Conservation (phyloP, 2,113 vertebrate species). For the Ciconia maguari region DNA sequence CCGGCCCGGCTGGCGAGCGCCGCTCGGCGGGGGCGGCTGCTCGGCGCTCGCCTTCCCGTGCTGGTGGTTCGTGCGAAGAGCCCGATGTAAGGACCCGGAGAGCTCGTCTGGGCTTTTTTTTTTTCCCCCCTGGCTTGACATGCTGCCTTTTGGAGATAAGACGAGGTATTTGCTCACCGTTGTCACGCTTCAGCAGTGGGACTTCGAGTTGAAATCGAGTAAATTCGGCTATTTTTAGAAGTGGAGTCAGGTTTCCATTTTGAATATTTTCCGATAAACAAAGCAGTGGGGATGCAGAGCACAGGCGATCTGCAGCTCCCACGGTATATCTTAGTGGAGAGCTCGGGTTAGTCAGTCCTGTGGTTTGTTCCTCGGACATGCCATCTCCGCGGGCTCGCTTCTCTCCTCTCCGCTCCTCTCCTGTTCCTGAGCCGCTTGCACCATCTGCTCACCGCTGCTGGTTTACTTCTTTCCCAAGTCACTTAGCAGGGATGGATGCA, state of each 20-base stretch:
- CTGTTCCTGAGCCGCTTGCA: background rate
- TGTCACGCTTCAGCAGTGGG: background rate
- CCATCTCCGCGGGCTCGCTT: background rate
- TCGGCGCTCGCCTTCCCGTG: background rate
- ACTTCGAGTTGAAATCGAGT: background rate
- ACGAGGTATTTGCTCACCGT: conserved; percentile 67
- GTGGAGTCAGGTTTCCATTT: conserved; percentile 59
- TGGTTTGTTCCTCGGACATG: background rate
- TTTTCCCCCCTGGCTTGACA: conserved; percentile 11
- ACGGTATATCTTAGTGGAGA: background rate
- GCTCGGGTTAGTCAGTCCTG: background rate
- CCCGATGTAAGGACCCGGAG: background rate
- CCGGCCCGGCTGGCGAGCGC: background rate
- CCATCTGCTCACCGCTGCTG: conserved; percentile 41
- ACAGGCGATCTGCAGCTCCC: background rate
- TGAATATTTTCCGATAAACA: conserved; percentile 54
- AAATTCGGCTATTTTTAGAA: conserved; percentile 55
- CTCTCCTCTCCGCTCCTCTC: background rate
- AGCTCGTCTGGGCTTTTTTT: background rate
- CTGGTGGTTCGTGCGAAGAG: background rate
- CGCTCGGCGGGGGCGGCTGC: background rate
- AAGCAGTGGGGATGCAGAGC: conserved; percentile 34
- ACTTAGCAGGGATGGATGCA: background rate
- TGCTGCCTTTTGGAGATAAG: conserved; percentile 78
- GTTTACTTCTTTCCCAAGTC: background rate